Percentiles rank a stretch among this genome's conserved stretches.
Evolutionary conservation across 2,113 vertebrate species (phyloP).

Genomic region (Dipodomys ordii): DNA sequence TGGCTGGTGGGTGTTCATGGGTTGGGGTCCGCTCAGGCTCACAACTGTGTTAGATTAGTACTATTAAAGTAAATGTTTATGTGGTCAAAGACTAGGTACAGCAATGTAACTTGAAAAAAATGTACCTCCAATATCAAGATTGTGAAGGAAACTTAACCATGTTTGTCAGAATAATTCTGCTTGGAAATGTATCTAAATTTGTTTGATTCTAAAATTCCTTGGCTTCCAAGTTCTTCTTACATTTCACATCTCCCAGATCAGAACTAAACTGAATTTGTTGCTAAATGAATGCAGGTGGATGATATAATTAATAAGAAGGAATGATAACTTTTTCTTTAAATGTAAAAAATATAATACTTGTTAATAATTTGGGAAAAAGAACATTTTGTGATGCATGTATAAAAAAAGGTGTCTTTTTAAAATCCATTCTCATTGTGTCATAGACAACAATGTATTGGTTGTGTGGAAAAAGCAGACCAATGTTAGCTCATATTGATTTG

Average conservation of each 20-base stretch:
- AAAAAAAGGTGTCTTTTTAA: not conserved
- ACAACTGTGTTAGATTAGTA: not conserved
- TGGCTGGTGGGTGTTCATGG: not conserved
- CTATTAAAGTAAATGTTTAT: not conserved
- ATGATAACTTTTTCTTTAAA: not conserved
- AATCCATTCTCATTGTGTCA: not conserved
- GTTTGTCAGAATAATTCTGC: not conserved
- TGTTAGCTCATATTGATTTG: not conserved
- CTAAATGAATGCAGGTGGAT: not conserved
- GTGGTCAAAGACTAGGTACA: not conserved
- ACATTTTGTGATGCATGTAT: not conserved
- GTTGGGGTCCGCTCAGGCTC: not conserved
- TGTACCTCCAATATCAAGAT: not conserved
- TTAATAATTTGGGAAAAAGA: slow-evolving; percentile 18
- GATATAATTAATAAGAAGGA: slow-evolving; percentile 12
- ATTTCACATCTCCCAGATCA: not conserved
- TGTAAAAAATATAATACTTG: not conserved
- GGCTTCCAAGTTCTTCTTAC: not conserved
- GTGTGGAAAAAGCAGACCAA: not conserved
- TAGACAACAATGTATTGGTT: not conserved
- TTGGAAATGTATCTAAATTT: not conserved
- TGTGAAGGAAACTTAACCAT: not conserved
- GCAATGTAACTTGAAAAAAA: not conserved
- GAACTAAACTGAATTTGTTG: not conserved
- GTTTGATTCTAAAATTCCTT: not conserved